These are phyloP conservation scores for Dasyprocta punctata DNA, from an alignment of 2,113 vertebrate species.

Conservation along the genomic window DNA sequence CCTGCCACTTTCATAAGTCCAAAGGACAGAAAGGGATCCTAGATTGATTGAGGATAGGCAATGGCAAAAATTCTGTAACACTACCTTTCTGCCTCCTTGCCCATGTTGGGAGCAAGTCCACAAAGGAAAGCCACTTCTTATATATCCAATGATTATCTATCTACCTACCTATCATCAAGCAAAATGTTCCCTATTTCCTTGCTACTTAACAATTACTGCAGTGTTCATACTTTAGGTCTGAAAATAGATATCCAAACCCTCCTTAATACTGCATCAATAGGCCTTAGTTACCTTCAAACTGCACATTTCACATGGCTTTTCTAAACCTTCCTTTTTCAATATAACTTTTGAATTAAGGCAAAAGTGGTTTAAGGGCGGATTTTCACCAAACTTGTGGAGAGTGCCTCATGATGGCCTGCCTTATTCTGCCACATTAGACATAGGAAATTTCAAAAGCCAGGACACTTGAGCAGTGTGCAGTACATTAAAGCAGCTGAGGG, in stretches of 20 bases:
- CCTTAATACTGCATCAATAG: neutral
- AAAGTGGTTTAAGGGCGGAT: neutral
- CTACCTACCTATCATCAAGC: neutral
- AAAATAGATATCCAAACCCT: neutral
- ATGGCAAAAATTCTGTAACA: neutral
- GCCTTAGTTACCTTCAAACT: neutral
- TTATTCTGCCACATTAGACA: neutral
- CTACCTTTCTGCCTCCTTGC: neutral
- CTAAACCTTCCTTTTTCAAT: neutral
- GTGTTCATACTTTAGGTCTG: neutral
- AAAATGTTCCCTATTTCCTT: neutral
- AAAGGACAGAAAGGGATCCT: neutral
- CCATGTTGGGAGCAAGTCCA: neutral
- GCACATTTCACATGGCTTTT: neutral
- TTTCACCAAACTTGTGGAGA: neutral
- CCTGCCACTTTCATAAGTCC: neutral
- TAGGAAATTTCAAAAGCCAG: neutral
- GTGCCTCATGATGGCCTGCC: neutral
- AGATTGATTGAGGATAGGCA: neutral
- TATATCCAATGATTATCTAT: too few species aligned
- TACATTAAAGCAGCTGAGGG: neutral
- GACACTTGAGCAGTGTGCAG: neutral
- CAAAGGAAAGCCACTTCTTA: neutral
- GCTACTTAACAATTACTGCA: neutral
- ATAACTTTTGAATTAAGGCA: neutral